Percentiles rank a stretch among this genome's conserved stretches.
Conservation (phyloP, 2,113 vertebrate genomes). For the Plotosus lineatus region DNA sequence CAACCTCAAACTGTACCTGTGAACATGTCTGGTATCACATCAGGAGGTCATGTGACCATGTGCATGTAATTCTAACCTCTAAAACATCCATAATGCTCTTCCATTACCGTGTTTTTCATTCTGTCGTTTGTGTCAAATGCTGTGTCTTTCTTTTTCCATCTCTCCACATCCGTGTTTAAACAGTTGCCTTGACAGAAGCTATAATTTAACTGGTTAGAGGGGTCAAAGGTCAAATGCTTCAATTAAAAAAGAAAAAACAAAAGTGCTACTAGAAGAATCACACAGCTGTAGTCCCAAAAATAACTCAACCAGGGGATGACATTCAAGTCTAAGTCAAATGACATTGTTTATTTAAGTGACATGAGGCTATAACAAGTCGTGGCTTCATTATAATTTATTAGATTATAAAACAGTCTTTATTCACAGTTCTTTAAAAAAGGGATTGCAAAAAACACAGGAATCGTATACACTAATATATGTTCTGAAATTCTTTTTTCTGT, state of each 20-base stretch:
- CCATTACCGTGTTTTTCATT: not conserved
- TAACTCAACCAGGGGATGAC: not conserved
- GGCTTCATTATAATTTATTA: constrained; percentile 63
- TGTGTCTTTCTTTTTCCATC: not conserved
- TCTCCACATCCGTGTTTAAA: constrained; percentile 1
- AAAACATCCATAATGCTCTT: not conserved
- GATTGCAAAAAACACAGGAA: constrained; percentile 31
- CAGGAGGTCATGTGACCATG: not conserved
- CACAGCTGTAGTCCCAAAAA: constrained; percentile 2
- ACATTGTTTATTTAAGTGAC: not conserved
- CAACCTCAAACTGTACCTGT: not conserved
- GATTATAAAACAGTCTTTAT: constrained; percentile 59
- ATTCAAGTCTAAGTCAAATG: constrained; percentile 4
- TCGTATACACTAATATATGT: not conserved
- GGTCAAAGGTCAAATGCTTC: constrained; percentile 29
- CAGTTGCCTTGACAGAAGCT: constrained; percentile 28
- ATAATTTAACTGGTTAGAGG: constrained; percentile 9
- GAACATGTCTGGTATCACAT: not conserved
- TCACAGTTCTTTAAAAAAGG: constrained; percentile 62
- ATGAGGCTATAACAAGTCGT: not conserved
- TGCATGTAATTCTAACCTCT: too few relatives aligned
- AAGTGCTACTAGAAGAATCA: not conserved
- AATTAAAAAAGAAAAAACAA: constrained; percentile 20
- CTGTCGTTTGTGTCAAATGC: not conserved
- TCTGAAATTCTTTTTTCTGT: not conserved